A percentile compares a stretch with the other conserved stretches of the same genome.
phyloP scores from a whole-genome alignment of 2,113 vertebrate genomes.

The Enhydra lutris region DNA sequence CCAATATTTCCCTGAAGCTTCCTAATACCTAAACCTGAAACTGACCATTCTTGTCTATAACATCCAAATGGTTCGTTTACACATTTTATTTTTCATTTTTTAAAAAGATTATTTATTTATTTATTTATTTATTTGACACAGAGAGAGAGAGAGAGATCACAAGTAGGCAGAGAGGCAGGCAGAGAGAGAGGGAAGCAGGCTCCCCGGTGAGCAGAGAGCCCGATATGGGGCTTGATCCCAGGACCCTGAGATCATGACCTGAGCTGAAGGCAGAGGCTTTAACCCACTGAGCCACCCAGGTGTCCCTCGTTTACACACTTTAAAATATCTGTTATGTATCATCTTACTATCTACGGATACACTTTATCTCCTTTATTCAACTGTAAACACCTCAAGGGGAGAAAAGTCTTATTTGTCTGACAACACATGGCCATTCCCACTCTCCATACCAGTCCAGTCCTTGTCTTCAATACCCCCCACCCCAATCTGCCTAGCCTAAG shows the following conservation, averaged over 20 bases:
- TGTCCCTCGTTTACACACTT: neutral
- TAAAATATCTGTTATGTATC: neutral
- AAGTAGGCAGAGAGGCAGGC: no score
- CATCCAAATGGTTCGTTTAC: neutral
- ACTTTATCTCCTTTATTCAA: neutral
- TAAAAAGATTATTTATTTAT: no score
- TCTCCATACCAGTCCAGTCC: neutral
- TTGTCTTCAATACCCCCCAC: neutral
- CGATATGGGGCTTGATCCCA: no score
- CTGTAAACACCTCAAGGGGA: neutral
- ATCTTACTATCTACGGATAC: neutral
- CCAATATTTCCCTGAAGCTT: neutral
- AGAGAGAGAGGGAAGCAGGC: no score
- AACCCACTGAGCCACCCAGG: no score
- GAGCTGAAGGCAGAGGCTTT: no score
- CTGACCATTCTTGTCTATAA: neutral
- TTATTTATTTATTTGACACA: no score
- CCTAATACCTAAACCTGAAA: neutral
- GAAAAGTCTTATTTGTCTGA: neutral
- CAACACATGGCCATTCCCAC: neutral
- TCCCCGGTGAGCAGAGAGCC: no score
- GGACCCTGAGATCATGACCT: no score
- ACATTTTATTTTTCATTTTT: neutral
- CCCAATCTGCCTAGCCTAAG: neutral
- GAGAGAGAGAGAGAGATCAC: no score